Conservation (phyloP, 2,797 vertebrate genomes). For the Balearica regulorum region DNA sequence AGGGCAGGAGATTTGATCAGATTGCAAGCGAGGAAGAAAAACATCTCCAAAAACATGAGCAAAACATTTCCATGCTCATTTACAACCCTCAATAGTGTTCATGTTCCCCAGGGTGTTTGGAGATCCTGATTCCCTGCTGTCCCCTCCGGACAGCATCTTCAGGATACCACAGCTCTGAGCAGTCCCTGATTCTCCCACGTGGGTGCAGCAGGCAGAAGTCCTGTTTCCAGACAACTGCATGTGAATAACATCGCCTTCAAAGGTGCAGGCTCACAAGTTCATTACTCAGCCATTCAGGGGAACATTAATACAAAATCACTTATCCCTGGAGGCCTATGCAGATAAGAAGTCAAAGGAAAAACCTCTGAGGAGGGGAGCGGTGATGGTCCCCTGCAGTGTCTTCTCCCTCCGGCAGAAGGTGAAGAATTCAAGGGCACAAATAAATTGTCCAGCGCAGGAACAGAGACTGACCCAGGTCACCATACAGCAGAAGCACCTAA, state of each 20-base stretch:
- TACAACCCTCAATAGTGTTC: not conserved
- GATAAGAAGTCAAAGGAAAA: not conserved
- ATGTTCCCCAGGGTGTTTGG: not conserved
- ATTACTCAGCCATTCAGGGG: not conserved
- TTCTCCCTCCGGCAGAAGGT: not conserved
- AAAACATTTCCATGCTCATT: not conserved
- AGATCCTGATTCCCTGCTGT: not conserved
- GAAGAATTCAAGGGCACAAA: not conserved
- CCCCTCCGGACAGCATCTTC: not conserved
- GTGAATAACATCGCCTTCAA: accelerated
- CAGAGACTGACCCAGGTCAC: not conserved
- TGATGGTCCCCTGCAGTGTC: too few relatives aligned
- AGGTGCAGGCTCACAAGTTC: not conserved
- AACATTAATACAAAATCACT: not conserved
- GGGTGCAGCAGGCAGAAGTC: not conserved
- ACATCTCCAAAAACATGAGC: not conserved
- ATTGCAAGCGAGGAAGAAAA: not conserved
- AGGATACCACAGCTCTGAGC: not conserved
- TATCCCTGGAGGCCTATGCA: not conserved
- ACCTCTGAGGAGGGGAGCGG: not conserved
- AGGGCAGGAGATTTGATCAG: not conserved
- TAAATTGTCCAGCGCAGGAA: accelerated
- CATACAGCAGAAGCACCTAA: not conserved
- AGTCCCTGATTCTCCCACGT: accelerated
- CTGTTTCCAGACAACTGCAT: not conserved